Evolutionary conservation across 92 coral and sea anemone genomes (phyloP).

Genomic region (Porites divaricata): DNA sequence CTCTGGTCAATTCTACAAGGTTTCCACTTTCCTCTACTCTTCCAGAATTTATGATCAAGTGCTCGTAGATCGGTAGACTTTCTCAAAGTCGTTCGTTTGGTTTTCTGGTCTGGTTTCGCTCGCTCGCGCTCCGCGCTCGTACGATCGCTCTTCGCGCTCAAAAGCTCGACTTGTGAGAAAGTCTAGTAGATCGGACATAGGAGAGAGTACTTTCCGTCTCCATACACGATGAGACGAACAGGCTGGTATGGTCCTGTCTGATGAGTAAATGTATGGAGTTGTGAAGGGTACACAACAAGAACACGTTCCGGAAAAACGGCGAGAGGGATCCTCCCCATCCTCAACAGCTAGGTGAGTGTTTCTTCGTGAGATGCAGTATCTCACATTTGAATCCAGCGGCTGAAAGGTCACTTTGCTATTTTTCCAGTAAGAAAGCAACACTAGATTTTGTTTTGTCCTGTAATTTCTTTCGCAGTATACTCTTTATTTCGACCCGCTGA

Average conservation of each 20-base stretch:
- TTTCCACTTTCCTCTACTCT: slow-evolving; percentile 12
- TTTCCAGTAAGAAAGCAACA: slow-evolving; percentile 37
- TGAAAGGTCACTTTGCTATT: slow-evolving; percentile 36
- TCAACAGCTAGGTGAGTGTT: slow-evolving; percentile 27
- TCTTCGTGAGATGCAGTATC: slow-evolving; percentile 24
- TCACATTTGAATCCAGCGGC: slow-evolving; percentile 21
- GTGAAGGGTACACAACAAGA: slow-evolving; percentile 27
- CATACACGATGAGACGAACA: slow-evolving; percentile 35
- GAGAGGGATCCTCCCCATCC: slow-evolving; percentile 29
- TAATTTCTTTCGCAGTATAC: slow-evolving; percentile 33
- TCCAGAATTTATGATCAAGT: slow-evolving; percentile 12
- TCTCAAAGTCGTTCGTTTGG: no score
- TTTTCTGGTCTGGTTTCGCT: no score
- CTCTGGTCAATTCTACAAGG: slow-evolving; percentile 14
- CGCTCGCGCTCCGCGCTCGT: no score
- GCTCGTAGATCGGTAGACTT: slow-evolving; percentile 15
- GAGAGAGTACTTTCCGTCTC: slow-evolving; percentile 26
- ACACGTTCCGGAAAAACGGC: slow-evolving; percentile 36
- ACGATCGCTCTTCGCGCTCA: no score
- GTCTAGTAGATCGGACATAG: slow-evolving; percentile 15
- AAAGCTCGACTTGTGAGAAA: no score
- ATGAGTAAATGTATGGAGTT: slow-evolving; percentile 17
- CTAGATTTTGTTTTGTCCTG: slow-evolving; percentile 37
- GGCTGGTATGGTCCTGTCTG: slow-evolving; percentile 49
- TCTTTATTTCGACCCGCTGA: slow-evolving; percentile 31